These are phyloP conservation scores for Megalopta genalis DNA, from an alignment of 1,140 invertebrate genomes.

Conservation along the genomic window DNA sequence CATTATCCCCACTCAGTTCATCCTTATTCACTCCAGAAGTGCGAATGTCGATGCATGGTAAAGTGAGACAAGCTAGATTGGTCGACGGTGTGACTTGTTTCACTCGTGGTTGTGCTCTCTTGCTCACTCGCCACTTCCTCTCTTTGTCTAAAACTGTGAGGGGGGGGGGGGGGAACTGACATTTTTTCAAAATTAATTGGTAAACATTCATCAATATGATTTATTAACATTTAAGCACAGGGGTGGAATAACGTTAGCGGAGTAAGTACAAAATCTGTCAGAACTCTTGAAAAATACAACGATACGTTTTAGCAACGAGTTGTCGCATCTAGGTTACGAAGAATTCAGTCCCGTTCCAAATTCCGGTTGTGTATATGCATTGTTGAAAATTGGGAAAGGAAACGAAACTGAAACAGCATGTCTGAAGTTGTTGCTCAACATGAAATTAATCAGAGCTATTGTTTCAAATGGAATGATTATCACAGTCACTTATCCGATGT, in stretches of 20 bases:
- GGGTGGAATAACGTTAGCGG: too few relatives aligned
- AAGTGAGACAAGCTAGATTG: too few relatives aligned
- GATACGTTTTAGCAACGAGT: background rate
- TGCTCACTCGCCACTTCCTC: too few relatives aligned
- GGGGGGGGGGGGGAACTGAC: too few relatives aligned
- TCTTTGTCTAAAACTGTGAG: too few relatives aligned
- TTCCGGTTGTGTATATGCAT: slow-evolving; percentile 53
- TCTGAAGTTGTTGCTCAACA: slow-evolving; percentile 51
- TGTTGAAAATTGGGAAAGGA: slow-evolving; percentile 56
- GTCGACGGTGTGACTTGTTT: too few relatives aligned
- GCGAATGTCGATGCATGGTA: too few relatives aligned
- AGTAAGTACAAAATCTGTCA: background rate
- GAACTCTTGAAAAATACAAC: background rate
- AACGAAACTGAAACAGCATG: slow-evolving; percentile 67
- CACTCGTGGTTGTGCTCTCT: too few relatives aligned
- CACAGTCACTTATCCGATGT: slow-evolving; percentile 78
- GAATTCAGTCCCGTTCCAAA: slow-evolving; percentile 65
- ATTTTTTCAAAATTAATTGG: too few relatives aligned
- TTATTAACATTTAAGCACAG: background rate
- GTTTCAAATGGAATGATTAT: slow-evolving; percentile 83
- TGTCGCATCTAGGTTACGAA: slow-evolving; percentile 5
- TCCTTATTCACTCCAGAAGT: too few relatives aligned
- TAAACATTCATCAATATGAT: background rate
- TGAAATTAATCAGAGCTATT: slow-evolving; percentile 68
- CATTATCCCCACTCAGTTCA: too few relatives aligned